Base-by-base conservation (phyloP, 2,797 vertebrate species). In the Scarus forsteni region DNA sequence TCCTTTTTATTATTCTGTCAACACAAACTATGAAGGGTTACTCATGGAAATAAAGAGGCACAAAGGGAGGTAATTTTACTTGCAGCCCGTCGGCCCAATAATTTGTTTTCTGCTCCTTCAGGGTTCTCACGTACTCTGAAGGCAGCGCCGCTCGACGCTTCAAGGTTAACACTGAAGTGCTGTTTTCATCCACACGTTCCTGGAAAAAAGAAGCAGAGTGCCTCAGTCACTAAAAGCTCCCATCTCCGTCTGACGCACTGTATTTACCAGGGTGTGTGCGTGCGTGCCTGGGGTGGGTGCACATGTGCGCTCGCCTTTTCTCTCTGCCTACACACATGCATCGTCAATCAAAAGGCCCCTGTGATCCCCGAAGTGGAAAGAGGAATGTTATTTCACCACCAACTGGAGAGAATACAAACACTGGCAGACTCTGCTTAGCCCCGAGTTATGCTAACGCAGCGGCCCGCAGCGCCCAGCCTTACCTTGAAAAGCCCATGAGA, bases 91-190 rank as follows among this genome's bases (percentile, higher is more conserved):
- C 87, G 84, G 84, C 76, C 81, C 80, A 85, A 82, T 90, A 60
- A 89, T 93, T 88, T 88, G 85, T 92, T 92, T 89, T 89, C 83
- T 85, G 81, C 80, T 80, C 75, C 85, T 92, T 85, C 83, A 85
- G 86, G 88, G 82, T 92, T 88, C 80, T 84, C 73, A 63, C 42
- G 52, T 80, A 70, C 84, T 69, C 69, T 51, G 67, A 82, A 85
- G 80, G 89, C 85, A 77, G 83, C 63, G 15, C 69, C 73, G 86
- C 83, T 92, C 82, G 49, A 79, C 82, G 88, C 80, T 89, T 90
- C 90, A 93, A 93, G 93, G 90, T 93, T 89, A 92, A 84, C 70
- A 73, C 82, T 80, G 83, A 87, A 92, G 90, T 85, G 77, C 80
- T 89, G 84, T 89, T 93, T 92, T 84, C 85, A 89, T 89, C 79